These are phyloP conservation scores for Panagrolaimus sp. DNA, from an alignment of 1,140 invertebrate genomes.

Conservation along the genomic window DNA sequence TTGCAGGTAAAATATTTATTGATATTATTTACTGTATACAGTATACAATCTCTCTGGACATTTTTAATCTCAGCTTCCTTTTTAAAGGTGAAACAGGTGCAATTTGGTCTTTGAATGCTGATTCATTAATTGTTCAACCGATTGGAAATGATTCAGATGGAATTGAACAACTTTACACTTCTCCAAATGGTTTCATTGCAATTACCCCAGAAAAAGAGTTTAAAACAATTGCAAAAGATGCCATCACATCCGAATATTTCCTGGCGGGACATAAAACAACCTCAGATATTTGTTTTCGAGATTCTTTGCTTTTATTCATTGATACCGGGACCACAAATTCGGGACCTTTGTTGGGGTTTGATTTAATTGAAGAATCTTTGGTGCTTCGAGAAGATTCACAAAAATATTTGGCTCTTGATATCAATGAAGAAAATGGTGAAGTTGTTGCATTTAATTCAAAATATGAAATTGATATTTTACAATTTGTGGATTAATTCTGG, in stretches of 20 bases:
- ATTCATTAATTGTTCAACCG: slow-evolving; percentile 5
- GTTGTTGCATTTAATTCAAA: slow-evolving; percentile 2
- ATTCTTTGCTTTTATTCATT: not conserved
- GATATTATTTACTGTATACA: not conserved
- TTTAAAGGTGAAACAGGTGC: slow-evolving; percentile 28
- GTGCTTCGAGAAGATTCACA: not conserved
- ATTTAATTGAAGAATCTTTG: not conserved
- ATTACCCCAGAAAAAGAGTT: slow-evolving; percentile 14
- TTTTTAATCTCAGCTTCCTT: not conserved
- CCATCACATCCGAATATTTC: slow-evolving; percentile 1
- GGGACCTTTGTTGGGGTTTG: not conserved
- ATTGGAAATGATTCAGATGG: slow-evolving; percentile 27
- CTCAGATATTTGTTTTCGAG: not conserved
- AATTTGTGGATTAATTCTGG: not conserved
- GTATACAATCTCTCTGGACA: not conserved
- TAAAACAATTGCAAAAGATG: slow-evolving; percentile 4
- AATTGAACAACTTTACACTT: slow-evolving; percentile 20
- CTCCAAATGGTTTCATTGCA: not conserved
- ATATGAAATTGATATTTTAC: not conserved
- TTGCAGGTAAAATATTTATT: slow-evolving; percentile 24
- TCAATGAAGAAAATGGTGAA: not conserved
- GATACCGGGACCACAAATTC: not conserved
- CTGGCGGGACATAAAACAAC: not conserved
- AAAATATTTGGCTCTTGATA: not conserved
- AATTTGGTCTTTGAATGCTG: slow-evolving; percentile 20